Conservation (phyloP, 2,888 invertebrate genomes). For the Hirtodrosophila trivittata region DNA sequence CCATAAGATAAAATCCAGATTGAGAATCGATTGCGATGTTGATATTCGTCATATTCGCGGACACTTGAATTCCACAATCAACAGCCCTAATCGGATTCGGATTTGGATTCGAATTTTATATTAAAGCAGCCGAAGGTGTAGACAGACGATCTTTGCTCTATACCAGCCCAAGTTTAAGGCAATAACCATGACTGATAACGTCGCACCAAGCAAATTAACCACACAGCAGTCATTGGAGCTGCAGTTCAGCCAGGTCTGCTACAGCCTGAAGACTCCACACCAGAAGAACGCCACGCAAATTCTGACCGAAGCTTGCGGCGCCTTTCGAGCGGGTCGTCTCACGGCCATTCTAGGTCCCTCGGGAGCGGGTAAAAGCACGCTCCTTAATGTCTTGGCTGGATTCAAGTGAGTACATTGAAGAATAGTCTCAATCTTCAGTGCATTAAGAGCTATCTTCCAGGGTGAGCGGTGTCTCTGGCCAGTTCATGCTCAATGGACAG, state of each 20-base stretch:
- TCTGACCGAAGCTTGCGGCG: conserved; percentile 86
- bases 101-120: neutral
- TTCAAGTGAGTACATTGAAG: conserved; percentile 85
- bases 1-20: conserved; percentile 43
- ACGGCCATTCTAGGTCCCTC: conserved; percentile 89
- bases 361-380: conserved; percentile 90
- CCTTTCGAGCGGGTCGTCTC: conserved; percentile 86
- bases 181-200: conserved; percentile 54
- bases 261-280: conserved; percentile 46
- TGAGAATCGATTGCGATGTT: conserved; percentile 16
- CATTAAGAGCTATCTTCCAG: conserved; percentile 38
- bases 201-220: conserved; percentile 24
- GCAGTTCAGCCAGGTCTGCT: conserved; percentile 73
- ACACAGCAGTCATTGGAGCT: conserved; percentile 53
- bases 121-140: no score
- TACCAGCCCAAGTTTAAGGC: neutral
- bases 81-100: no score
- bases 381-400: conserved; percentile 90
- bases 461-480: conserved; percentile 85
- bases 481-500: conserved; percentile 88
- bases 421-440: no score
- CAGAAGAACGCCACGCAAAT: conserved; percentile 78
- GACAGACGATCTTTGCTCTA: conserved; percentile 17
- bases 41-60: conserved; percentile 34
- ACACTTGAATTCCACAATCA: conserved; percentile 38